Evolutionary conservation across 2,113 vertebrate genomes (phyloP).

Genomic region (Stercorarius parasiticus): DNA sequence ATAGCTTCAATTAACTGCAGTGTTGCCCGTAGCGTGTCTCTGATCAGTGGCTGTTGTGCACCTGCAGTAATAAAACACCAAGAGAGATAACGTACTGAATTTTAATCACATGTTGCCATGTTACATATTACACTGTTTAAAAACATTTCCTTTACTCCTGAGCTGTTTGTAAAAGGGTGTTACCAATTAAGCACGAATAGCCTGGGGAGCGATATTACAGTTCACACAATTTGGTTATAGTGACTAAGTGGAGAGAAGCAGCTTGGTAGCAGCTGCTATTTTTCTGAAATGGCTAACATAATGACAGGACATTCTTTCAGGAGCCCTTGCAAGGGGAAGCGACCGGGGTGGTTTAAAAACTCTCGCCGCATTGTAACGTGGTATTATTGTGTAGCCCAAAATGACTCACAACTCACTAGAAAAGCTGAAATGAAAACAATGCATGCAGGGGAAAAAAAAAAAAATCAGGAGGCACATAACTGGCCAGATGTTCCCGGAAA

Average conservation of each 20-base stretch:
- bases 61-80: conserved; percentile 8
- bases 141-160: not conserved
- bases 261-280: not conserved
- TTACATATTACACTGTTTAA: not conserved
- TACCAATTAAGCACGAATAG: not conserved
- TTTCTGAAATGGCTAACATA: not conserved
- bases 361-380: not conserved
- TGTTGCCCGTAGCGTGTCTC: not conserved
- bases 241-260: not conserved
- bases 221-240: not conserved
- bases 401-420: not conserved
- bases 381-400: not conserved
- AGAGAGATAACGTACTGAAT: not conserved
- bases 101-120: not conserved
- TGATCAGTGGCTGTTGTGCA: not conserved
- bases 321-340: not conserved
- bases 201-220: not conserved
- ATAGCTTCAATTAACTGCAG: not conserved
- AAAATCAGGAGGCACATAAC: not conserved
- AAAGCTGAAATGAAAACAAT: not conserved
- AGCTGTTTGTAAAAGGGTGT: not conserved
- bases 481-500: not conserved
- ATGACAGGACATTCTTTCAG: not conserved
- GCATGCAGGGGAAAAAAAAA: not conserved
- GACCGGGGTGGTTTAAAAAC: not conserved